Base-by-base conservation (phyloP, 2,888 invertebrate genomes). In the Linyphia triangularis region DNA sequence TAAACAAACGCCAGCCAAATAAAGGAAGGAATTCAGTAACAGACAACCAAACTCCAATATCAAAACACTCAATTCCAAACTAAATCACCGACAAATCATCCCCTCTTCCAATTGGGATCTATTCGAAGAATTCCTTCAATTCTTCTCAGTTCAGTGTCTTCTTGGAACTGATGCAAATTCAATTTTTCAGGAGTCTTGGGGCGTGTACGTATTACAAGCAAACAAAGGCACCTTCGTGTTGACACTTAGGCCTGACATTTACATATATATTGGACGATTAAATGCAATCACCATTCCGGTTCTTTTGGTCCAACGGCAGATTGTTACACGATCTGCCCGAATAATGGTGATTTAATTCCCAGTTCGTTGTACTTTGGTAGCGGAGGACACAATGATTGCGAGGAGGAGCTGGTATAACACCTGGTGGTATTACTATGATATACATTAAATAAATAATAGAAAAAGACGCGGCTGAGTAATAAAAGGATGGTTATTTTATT, bases 261-360 rank as follows among this genome's bases (percentile, higher is more conserved):
- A 59, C 85, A 85, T 85, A 85, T 85, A 85, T 85, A 85, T 85
- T 85, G 69, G 77, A 70, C 85, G 70, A 85, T 85, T 85, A 85
- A 85, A 70, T 28, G 70, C 51, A 13, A 61, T 70, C 30, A 40
- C 61, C 22, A 61, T 26, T 82, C 61, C 19, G 51, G 69, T 72
- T 72, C 70, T 72, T 82, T 72, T 43, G n/a, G 43, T 43, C 19
- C 26, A 26, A 19, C 22, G 19, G 57, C 19, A 22, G 33, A 19
- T 37, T 37, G n/a, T 30, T 13, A 40, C 51, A 75, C 51, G 65
- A 63, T 43, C 65, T 28, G 19, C 51, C 28, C 16, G 65, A 10
- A 40, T 78, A 51, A 72, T 61, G 28, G 69, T 59, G 69, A 69
- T 82, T 82, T 82, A 40, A 72, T 72, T 72, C 72, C 6, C 28